phyloP scores from a whole-genome alignment of 2,113 vertebrate genomes.

The Delphinus delphis region DNA sequence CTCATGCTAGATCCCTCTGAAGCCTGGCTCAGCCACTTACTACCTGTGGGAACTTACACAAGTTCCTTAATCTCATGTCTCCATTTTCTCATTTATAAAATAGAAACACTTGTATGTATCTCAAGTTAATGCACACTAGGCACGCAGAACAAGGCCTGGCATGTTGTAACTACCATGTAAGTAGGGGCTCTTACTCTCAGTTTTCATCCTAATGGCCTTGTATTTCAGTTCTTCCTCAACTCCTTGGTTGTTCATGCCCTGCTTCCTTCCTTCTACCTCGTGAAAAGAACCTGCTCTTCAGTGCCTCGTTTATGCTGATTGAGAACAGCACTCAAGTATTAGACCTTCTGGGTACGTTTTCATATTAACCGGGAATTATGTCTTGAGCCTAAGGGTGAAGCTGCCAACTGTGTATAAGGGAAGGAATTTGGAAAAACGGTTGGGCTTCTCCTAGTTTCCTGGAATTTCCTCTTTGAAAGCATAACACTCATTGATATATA shows the following conservation, averaged over 20 bases:
- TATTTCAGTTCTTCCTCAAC: neutral
- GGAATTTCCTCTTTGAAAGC: conserved; percentile 27
- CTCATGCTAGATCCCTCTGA: neutral
- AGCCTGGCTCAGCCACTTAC: neutral
- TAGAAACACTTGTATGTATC: neutral
- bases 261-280: neutral
- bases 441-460: neutral
- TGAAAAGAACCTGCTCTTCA: neutral
- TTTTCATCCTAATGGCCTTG: neutral
- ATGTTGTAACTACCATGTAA: neutral
- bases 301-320: neutral
- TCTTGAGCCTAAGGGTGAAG: neutral
- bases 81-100: neutral
- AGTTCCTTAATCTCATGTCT: neutral
- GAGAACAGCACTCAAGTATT: neutral
- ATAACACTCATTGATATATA: neutral
- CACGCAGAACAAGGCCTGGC: neutral
- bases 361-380: neutral
- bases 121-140: neutral
- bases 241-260: neutral
- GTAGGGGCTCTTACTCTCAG: neutral
- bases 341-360: neutral
- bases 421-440: neutral
- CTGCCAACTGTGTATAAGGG: neutral
- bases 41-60: neutral